Evolutionary conservation across 2,888 invertebrate species (phyloP).

Genomic region (Nomada fabriciana): DNA sequence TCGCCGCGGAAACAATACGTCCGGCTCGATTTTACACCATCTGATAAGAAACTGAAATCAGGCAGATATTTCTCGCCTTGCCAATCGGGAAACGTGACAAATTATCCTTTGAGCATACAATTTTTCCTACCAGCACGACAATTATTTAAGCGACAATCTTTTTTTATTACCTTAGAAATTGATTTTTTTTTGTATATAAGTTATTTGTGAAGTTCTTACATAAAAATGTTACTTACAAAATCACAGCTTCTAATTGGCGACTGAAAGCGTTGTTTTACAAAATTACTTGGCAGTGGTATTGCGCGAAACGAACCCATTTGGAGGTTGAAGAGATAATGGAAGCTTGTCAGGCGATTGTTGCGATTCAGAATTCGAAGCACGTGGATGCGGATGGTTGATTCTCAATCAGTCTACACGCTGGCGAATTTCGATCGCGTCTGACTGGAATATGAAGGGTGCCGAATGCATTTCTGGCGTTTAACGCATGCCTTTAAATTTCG

Average conservation of each 20-base stretch:
- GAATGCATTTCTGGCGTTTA: background rate
- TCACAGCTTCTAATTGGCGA: no score
- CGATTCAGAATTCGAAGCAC: constrained; percentile 30
- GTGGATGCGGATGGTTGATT: constrained; percentile 29
- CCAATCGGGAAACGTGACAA: constrained; percentile 1
- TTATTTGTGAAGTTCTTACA: no score
- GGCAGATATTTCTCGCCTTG: background rate
- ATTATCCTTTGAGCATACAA: background rate
- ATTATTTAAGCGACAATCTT: no score
- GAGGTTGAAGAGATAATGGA: background rate
- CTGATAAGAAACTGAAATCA: background rate
- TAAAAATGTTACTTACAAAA: no score
- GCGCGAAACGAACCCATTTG: background rate
- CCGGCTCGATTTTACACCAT: background rate
- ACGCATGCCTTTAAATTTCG: background rate
- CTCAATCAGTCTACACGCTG: constrained; percentile 24
- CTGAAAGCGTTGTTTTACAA: background rate
- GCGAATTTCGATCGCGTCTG: constrained; percentile 5
- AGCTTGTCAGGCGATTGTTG: background rate
- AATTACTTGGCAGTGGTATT: no score
- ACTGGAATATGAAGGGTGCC: constrained; percentile 14
- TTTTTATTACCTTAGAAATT: no score
- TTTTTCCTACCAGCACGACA: no score
- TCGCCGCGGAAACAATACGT: background rate
- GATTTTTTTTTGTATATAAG: no score